A percentile compares a stretch with the other conserved stretches of the same genome.
phyloP scores from a whole-genome alignment of 2,888 invertebrate species.

The Nemotelus pantherinus region DNA sequence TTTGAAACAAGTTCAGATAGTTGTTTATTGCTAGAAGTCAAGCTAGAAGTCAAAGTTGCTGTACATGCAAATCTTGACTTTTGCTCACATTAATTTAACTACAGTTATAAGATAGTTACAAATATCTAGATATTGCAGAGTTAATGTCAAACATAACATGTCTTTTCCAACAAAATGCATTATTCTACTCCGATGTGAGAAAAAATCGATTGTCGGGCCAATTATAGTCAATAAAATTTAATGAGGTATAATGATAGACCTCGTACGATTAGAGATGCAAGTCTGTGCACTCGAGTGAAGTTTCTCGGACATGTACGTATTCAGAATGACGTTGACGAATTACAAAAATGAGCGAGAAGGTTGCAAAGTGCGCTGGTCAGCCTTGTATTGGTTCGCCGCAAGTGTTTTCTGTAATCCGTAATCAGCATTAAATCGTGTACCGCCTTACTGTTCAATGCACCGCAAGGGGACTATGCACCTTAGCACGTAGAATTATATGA shows the following conservation, averaged over 20 bases:
- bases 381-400: slow-evolving; percentile 28
- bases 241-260: slow-evolving; percentile 64
- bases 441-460: slow-evolving; percentile 6
- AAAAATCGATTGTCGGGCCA: slow-evolving; percentile 40
- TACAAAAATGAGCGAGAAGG: slow-evolving; percentile 5
- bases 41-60: too few species aligned
- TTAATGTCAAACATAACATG: background rate
- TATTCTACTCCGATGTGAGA: slow-evolving; percentile 1
- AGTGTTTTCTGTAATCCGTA: slow-evolving; percentile 42
- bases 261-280: slow-evolving; percentile 10
- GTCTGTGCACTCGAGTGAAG: slow-evolving; percentile 11
- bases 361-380: background rate
- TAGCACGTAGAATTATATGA: too few species aligned
- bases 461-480: background rate
- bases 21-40: too few species aligned
- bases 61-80: background rate
- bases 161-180: background rate
- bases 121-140: background rate
- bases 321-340: slow-evolving; percentile 41
- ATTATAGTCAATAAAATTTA: slow-evolving; percentile 62
- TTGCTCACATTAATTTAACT: background rate
- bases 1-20: too few species aligned
- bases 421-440: slow-evolving; percentile 41
- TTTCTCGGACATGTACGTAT: slow-evolving; percentile 1
- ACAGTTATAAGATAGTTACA: background rate